Conservation (phyloP, 1,140 invertebrate species). For the Holotrichia oblita region DNA sequence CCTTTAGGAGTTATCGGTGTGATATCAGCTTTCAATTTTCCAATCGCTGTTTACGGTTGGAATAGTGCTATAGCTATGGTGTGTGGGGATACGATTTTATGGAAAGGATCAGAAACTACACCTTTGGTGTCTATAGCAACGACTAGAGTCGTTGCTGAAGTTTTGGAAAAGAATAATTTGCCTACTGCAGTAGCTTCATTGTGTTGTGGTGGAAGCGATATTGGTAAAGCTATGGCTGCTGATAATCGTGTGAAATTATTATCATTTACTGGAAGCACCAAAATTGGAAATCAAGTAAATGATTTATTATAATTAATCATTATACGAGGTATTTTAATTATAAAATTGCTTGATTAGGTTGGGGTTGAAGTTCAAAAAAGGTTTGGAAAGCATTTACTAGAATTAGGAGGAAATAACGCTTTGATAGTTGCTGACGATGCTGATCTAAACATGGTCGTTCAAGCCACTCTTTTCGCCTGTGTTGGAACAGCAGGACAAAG, state of each 20-base stretch:
- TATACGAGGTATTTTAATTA: not conserved
- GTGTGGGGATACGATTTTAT: constrained; percentile 91
- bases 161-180: constrained; percentile 85
- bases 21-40: constrained; percentile 99
- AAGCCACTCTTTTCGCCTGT: constrained; percentile 94
- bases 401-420: constrained; percentile 98
- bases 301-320: too few relatives aligned
- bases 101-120: constrained; percentile 96
- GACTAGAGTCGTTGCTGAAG: constrained; percentile 84
- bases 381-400: constrained; percentile 92
- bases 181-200: constrained; percentile 89
- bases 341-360: constrained; percentile 64
- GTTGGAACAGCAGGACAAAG: constrained; percentile 97
- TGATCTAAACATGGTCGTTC: constrained; percentile 88
- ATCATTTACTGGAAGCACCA: constrained; percentile 95
- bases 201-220: constrained; percentile 86
- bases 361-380: constrained; percentile 90
- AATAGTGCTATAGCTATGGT: constrained; percentile 96
- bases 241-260: constrained; percentile 83
- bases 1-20: constrained; percentile 93
- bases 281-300: constrained; percentile 80
- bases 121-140: constrained; percentile 92
- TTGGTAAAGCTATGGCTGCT: constrained; percentile 85
- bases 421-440: constrained; percentile 87
- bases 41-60: constrained; percentile 98